These are phyloP conservation scores for Parazoanthus darwini DNA, from an alignment of 92 coral and sea anemone genomes.

Conservation along the genomic window DNA sequence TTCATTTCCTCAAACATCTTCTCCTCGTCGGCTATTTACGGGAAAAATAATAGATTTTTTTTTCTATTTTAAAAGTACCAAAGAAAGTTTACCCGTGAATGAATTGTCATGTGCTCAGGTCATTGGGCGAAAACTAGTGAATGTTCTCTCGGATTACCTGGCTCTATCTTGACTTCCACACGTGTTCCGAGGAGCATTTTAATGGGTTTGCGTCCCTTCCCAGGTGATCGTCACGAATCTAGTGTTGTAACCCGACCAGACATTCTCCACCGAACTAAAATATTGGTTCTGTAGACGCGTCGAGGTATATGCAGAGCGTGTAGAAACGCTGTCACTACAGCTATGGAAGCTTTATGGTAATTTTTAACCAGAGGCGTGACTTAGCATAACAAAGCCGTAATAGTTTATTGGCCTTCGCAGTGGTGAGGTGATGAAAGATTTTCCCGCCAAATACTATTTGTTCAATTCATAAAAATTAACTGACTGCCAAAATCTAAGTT, in stretches of 20 bases:
- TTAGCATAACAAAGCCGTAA: slow-evolving; percentile 40
- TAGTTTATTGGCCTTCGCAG: slow-evolving; percentile 16
- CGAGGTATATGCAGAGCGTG: slow-evolving; percentile 89
- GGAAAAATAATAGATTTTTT: slow-evolving; percentile 20
- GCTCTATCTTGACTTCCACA: slow-evolving; percentile 55
- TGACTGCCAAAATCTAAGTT: no score
- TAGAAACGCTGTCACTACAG: slow-evolving; percentile 73
- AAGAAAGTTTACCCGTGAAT: slow-evolving; percentile 40
- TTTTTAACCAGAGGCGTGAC: slow-evolving; percentile 40
- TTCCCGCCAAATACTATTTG: slow-evolving; percentile 34
- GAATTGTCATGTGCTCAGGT: slow-evolving; percentile 37
- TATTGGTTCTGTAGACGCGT: neutral
- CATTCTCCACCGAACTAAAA: neutral
- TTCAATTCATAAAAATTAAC: neutral
- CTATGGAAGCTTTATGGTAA: slow-evolving; percentile 30
- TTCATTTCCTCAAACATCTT: slow-evolving; percentile 45
- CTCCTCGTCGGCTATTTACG: slow-evolving; percentile 56
- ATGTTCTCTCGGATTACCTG: slow-evolving; percentile 54
- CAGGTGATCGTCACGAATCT: neutral
- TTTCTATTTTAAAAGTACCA: slow-evolving; percentile 16
- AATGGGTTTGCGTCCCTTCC: slow-evolving; percentile 38
- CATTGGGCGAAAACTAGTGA: slow-evolving; percentile 34
- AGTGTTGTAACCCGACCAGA: neutral
- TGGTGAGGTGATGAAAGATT: slow-evolving; percentile 13
- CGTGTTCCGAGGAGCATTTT: slow-evolving; percentile 72